Percentiles rank a stretch among this genome's conserved stretches.
Conservation (phyloP, 1,140 invertebrate species). For the Ladona fulva region DNA sequence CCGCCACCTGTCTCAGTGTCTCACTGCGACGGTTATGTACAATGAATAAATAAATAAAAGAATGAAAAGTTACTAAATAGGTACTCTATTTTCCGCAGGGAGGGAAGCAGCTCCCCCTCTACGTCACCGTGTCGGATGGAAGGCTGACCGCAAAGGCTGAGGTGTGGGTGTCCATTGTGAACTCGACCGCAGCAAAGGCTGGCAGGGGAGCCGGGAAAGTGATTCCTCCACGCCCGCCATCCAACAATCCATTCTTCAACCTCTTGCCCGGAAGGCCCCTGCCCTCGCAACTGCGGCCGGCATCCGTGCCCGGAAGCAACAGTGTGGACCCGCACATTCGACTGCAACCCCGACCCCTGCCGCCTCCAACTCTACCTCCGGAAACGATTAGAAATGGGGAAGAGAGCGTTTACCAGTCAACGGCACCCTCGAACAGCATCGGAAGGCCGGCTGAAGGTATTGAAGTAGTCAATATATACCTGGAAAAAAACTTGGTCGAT, state of each 20-base stretch:
- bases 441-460: neutral
- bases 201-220: neutral
- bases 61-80: too few species aligned
- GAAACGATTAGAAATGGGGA: neutral
- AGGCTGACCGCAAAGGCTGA: constrained; percentile 56
- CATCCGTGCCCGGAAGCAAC: neutral
- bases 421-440: neutral
- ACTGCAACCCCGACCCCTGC: neutral
- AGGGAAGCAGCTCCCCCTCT: constrained; percentile 56
- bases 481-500: too few species aligned
- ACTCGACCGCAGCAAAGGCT: constrained; percentile 25
- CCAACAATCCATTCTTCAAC: too few species aligned
- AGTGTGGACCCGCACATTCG: neutral
- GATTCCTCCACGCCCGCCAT: neutral
- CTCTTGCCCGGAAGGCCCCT: neutral
- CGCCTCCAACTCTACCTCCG: too few species aligned
- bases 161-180: constrained; percentile 53
- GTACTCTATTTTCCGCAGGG: constrained; percentile 39
- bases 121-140: constrained; percentile 60
- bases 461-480: too few species aligned
- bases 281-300: neutral
- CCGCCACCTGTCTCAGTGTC: too few species aligned
- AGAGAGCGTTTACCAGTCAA: neutral
- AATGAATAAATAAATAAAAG: too few species aligned
- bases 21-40: too few species aligned